phyloP scores from a whole-genome alignment of 2,797 vertebrate genomes.

The Phalloptychus januarius region DNA sequence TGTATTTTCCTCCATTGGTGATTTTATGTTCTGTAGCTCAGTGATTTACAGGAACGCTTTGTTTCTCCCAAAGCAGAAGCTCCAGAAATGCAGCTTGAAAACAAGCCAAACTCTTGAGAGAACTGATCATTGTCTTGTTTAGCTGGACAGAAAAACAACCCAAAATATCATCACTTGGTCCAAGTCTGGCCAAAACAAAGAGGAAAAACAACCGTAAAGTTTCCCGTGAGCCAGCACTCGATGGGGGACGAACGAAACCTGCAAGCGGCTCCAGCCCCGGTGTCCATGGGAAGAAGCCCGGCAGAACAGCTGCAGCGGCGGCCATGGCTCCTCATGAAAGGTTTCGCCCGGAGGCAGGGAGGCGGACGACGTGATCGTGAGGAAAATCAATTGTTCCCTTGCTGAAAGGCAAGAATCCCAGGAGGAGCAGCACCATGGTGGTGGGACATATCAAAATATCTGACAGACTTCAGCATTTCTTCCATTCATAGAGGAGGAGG shows the following conservation, averaged over 20 bases:
- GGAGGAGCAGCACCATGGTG: constrained; percentile 89
- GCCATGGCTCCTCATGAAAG: constrained; percentile 93
- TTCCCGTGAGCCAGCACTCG: constrained; percentile 51
- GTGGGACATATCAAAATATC: constrained; percentile 99
- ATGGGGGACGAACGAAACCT: constrained; percentile 54
- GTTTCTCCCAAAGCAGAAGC: not conserved
- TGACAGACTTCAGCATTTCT: constrained; percentile 98
- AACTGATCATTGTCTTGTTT: constrained; percentile 3
- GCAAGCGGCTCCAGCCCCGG: constrained; percentile 61
- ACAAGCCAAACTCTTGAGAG: not conserved
- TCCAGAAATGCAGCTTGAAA: not conserved
- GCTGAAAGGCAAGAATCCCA: constrained; percentile 81
- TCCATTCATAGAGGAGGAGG: constrained; percentile 18
- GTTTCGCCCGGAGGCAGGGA: constrained; percentile 90
- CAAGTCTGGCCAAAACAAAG: constrained; percentile 26
- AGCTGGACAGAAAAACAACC: constrained; percentile 14
- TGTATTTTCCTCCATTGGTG: not conserved
- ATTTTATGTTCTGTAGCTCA: not conserved
- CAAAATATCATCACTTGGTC: not conserved
- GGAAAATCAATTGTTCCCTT: constrained; percentile 95
- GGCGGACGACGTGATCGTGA: constrained; percentile 90
- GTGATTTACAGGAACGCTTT: not conserved
- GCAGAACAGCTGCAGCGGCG: constrained; percentile 86
- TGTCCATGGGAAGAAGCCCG: constrained; percentile 96
- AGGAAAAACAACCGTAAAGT: constrained; percentile 26